phyloP scores from a whole-genome alignment of 1,140 invertebrate genomes.

The Arion vulgaris region DNA sequence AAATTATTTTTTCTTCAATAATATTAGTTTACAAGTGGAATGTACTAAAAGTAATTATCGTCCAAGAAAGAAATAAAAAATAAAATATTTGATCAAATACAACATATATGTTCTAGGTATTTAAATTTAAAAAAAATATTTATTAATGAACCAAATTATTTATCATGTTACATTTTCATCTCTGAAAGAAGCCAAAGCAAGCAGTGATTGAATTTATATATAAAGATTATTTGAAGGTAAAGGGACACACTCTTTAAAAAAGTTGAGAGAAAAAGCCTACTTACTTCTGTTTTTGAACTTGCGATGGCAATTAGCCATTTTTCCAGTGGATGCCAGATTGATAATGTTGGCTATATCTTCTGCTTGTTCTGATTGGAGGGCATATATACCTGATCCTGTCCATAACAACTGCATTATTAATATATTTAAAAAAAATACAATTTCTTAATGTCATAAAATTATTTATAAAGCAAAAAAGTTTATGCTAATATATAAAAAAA shows the following conservation, averaged over 20 bases:
- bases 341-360: slow-evolving; percentile 67
- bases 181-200: neutral
- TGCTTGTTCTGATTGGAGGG: slow-evolving; percentile 59
- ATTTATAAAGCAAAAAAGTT: neutral
- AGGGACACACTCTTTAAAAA: slow-evolving; percentile 6
- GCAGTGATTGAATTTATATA: neutral
- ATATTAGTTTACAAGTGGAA: too few species aligned
- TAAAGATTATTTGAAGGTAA: neutral
- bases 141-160: neutral
- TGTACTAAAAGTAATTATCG: too few species aligned
- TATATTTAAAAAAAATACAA: neutral
- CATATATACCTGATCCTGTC: slow-evolving; percentile 62
- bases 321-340: slow-evolving; percentile 57
- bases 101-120: too few species aligned
- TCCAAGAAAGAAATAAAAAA: too few species aligned
- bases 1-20: too few species aligned
- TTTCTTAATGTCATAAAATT: neutral
- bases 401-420: too few species aligned
- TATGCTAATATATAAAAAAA: neutral
- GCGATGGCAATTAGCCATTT: slow-evolving; percentile 50
- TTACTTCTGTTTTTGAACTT: slow-evolving; percentile 61
- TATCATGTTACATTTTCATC: neutral
- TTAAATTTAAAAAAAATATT: too few species aligned
- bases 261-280: slow-evolving; percentile 29
- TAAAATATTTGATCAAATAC: too few species aligned